A percentile compares a stretch with the other conserved stretches of the same genome.
Conservation (phyloP, 2,113 vertebrate genomes). For the Cyphomyrus discorhynchus region DNA sequence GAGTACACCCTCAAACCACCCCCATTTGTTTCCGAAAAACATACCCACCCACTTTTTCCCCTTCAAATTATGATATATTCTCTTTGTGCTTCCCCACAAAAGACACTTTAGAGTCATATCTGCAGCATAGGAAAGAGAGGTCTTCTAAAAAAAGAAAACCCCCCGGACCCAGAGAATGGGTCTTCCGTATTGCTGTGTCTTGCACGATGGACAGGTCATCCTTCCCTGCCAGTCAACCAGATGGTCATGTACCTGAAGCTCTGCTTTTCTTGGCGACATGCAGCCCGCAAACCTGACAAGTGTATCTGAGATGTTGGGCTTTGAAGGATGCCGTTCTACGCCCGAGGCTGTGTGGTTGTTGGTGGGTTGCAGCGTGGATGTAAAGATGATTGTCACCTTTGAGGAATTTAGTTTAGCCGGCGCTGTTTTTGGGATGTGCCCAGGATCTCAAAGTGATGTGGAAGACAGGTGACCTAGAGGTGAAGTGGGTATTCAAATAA, state of each 20-base stretch:
- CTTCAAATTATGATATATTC: neutral
- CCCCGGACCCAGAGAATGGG: neutral
- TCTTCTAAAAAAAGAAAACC: neutral
- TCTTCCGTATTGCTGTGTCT: neutral
- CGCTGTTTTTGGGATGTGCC: neutral
- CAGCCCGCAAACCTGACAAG: neutral
- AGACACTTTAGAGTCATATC: neutral
- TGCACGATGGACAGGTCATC: neutral
- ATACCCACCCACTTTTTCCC: neutral
- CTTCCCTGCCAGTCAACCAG: neutral
- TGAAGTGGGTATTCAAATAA: neutral
- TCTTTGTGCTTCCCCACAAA: neutral
- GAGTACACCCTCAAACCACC: neutral
- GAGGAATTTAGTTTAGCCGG: neutral
- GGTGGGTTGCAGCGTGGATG: neutral
- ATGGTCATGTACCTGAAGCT: neutral
- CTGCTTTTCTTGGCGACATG: neutral
- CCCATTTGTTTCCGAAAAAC: slow-evolving; percentile 5
- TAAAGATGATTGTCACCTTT: neutral
- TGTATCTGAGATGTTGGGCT: neutral
- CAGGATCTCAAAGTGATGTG: neutral
- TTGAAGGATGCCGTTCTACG: neutral
- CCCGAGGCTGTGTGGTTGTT: neutral
- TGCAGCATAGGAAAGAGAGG: neutral
- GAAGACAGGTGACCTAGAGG: neutral